Percentiles rank a stretch among this genome's conserved stretches.
phyloP scores from a whole-genome alignment of 2,113 vertebrate genomes.

The Capreolus pygargus region DNA sequence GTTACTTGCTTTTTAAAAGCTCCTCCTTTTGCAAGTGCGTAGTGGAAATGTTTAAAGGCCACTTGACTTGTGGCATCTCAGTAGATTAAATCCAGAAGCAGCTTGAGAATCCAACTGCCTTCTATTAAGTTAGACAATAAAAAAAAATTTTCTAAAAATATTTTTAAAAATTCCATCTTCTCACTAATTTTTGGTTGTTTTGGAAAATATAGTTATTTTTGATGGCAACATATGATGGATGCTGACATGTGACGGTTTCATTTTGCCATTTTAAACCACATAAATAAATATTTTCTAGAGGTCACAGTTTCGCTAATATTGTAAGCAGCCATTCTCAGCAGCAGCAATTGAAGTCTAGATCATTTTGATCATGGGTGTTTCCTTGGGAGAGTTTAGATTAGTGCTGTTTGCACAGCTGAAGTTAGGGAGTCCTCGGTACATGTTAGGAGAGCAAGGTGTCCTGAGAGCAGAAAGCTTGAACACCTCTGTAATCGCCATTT shows the following conservation, averaged over 20 bases:
- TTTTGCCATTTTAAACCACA: not conserved
- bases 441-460: too few species aligned
- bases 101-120: not conserved
- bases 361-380: not conserved
- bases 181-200: not conserved
- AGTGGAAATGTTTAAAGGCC: not conserved
- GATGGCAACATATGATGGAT: not conserved
- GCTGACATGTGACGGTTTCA: not conserved
- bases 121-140: not conserved
- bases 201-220: not conserved
- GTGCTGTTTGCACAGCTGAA: not conserved
- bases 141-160: not conserved
- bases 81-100: not conserved
- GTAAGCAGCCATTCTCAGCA: not conserved
- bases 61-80: too few species aligned
- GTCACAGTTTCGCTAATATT: not conserved
- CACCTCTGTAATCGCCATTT: rapidly evolving
- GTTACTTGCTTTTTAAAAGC: not conserved
- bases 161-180: not conserved
- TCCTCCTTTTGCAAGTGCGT: not conserved
- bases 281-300: not conserved
- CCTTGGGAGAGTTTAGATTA: not conserved
- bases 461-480: not conserved
- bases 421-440: not conserved
- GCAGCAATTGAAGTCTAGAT: not conserved